phyloP scores from a whole-genome alignment of 2,113 vertebrate genomes.

The Sebastes fasciatus region DNA sequence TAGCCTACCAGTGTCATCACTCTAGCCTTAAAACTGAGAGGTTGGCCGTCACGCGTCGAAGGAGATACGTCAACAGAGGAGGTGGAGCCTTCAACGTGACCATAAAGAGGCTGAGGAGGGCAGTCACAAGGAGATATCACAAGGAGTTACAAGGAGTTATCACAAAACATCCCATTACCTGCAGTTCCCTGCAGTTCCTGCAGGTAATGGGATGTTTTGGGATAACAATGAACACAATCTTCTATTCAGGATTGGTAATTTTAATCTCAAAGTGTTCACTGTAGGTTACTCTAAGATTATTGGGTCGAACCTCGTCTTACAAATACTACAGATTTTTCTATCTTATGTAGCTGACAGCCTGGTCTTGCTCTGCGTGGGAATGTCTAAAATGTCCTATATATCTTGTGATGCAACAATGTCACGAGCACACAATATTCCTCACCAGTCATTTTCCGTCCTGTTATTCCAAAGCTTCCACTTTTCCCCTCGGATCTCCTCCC shows the following conservation, averaged over 20 bases:
- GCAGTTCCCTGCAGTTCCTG: no score
- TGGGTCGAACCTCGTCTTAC: neutral
- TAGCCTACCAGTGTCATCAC: no score
- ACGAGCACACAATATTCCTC: neutral
- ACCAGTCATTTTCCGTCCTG: neutral
- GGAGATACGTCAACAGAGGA: constrained; percentile 49
- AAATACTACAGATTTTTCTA: neutral
- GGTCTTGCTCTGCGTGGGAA: neutral
- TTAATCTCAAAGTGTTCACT: neutral
- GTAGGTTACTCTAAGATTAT: neutral
- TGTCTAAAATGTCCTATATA: neutral
- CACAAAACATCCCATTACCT: no score
- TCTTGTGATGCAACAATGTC: constrained; percentile 38
- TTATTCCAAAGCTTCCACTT: constrained; percentile 63
- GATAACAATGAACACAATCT: neutral
- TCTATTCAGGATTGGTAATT: neutral
- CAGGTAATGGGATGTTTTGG: neutral
- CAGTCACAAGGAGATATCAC: constrained; percentile 65
- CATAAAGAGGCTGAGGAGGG: constrained; percentile 64
- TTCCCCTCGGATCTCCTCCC: constrained; percentile 38
- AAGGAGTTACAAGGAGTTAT: no score
- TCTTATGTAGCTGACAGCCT: neutral
- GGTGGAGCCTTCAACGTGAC: constrained; percentile 61
- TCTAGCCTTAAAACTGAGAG: neutral
- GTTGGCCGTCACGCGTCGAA: neutral